Percentiles rank a stretch among this genome's conserved stretches.
phyloP scores from a whole-genome alignment of 2,113 vertebrate genomes.

The Shinisaurus crocodilurus region DNA sequence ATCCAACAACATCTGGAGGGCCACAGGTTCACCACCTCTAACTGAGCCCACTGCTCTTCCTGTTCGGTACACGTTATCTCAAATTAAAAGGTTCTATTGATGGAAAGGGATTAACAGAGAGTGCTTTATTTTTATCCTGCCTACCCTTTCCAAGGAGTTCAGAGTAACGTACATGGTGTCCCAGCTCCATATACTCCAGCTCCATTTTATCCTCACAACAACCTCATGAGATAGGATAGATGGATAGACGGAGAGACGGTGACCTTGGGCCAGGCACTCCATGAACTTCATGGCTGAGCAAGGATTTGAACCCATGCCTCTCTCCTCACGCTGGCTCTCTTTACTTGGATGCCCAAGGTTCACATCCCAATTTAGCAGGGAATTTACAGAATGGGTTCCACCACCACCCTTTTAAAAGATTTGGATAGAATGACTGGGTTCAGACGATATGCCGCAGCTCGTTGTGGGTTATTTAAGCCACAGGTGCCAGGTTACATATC shows the following conservation, averaged over 20 bases:
- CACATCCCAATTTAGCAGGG: background rate
- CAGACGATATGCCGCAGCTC: no score
- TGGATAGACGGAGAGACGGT: background rate
- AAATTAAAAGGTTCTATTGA: background rate
- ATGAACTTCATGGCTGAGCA: background rate
- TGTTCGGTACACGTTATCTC: background rate
- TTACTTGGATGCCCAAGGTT: background rate
- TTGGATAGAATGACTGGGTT: background rate
- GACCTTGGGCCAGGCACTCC: background rate
- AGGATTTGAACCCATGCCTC: background rate
- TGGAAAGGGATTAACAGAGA: background rate
- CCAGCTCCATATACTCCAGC: background rate
- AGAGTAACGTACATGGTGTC: background rate
- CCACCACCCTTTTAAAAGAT: background rate
- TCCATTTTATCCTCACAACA: background rate
- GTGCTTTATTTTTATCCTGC: background rate
- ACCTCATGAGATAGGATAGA: background rate
- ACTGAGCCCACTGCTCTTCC: background rate
- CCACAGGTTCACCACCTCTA: background rate
- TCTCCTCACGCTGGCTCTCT: background rate
- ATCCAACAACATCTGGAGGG: background rate
- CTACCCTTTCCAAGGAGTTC: background rate
- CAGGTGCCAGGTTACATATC: no score
- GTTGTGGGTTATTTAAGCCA: no score
- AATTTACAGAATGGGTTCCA: background rate